These are phyloP conservation scores for Caenorhabditis briggsae DNA, from an alignment of 1,140 invertebrate species.

Conservation along the genomic window DNA sequence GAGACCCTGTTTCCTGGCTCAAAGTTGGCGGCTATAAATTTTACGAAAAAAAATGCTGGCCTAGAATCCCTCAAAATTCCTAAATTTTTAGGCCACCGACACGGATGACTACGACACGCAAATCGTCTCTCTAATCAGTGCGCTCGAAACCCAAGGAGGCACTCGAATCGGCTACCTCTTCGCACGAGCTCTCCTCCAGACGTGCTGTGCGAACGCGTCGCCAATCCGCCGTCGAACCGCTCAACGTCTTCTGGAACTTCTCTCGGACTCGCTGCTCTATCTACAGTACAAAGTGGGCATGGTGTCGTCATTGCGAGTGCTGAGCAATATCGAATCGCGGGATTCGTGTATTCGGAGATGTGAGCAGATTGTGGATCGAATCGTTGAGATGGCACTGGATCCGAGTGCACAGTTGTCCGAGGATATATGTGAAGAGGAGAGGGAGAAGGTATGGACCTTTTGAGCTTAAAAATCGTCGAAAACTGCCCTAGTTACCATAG, in stretches of 20 bases:
- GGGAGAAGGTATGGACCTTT: too few species aligned
- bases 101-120: neutral
- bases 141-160: neutral
- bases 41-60: too few species aligned
- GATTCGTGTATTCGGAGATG: slow-evolving; percentile 17
- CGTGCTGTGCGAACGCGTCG: neutral
- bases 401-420: neutral
- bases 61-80: neutral
- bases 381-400: slow-evolving; percentile 31
- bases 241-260: neutral
- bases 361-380: slow-evolving; percentile 36
- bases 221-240: neutral
- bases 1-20: too few species aligned
- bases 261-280: neutral
- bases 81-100: neutral
- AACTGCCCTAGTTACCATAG: too few species aligned
- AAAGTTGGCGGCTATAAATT: too few species aligned
- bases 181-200: neutral
- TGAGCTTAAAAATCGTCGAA: too few species aligned
- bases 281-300: neutral
- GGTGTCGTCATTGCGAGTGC: neutral
- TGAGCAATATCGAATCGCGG: slow-evolving; percentile 17
- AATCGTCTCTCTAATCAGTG: neutral
- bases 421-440: slow-evolving; percentile 25
- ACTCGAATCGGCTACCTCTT: neutral